Conservation (phyloP, 1,140 invertebrate species). For the Drosophila kikkawai region DNA sequence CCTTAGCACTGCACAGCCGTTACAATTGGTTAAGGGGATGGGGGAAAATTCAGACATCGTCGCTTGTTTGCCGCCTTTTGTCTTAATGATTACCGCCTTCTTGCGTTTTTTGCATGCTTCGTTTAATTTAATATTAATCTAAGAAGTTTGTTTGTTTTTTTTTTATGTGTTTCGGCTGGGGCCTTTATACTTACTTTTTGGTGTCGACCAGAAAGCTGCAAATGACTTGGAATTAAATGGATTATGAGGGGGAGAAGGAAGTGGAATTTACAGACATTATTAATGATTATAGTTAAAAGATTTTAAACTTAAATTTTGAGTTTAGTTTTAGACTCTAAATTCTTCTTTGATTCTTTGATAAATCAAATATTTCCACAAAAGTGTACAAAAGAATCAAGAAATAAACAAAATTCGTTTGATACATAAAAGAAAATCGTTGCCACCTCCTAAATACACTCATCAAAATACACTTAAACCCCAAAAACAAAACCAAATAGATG, state of each 20-base stretch:
- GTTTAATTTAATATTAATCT: constrained; percentile 85
- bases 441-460: background rate
- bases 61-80: constrained; percentile 53
- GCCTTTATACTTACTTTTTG: constrained; percentile 9
- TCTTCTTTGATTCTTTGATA: too few species aligned
- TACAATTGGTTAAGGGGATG: constrained; percentile 5
- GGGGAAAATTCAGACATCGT: constrained; percentile 31
- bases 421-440: background rate
- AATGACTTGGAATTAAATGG: constrained; percentile 45
- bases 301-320: background rate
- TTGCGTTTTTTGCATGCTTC: constrained; percentile 81
- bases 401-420: background rate
- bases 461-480: background rate
- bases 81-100: constrained; percentile 78
- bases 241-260: background rate
- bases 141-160: constrained; percentile 74
- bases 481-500: background rate
- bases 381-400: background rate
- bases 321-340: background rate
- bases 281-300: background rate
- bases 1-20: constrained; percentile 15
- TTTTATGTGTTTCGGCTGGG: constrained; percentile 37
- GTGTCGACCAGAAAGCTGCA: constrained; percentile 43
- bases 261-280: background rate
- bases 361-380: too few species aligned